A percentile compares a stretch with the other conserved stretches of the same genome.
Evolutionary conservation across 1,140 invertebrate species (phyloP).

Genomic region (Ostrea denselamellosa): DNA sequence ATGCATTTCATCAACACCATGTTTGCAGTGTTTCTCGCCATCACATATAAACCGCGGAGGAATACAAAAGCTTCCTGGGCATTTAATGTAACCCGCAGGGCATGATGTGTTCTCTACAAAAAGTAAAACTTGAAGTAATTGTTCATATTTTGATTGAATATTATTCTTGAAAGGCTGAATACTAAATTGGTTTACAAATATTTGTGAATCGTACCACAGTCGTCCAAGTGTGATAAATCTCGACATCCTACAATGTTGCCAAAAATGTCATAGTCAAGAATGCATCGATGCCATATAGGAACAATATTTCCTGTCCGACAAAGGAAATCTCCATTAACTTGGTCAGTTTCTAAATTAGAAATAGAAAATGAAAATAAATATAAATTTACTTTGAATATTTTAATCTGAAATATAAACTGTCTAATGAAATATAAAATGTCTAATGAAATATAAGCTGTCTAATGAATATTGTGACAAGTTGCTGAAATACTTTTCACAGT

Average conservation of each 20-base stretch:
- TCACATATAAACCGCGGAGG: slow-evolving; percentile 62
- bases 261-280: slow-evolving; percentile 51
- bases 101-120: slow-evolving; percentile 50
- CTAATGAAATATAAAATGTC: too few species aligned
- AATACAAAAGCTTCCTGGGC: slow-evolving; percentile 58
- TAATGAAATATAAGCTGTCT: too few species aligned
- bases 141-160: not conserved
- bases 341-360: not conserved
- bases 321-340: slow-evolving; percentile 18
- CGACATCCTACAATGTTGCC: slow-evolving; percentile 49
- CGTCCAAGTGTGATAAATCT: slow-evolving; percentile 53
- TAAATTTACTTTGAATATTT: too few species aligned
- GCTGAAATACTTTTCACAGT: too few species aligned
- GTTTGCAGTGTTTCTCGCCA: slow-evolving; percentile 77
- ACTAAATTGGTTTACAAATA: not conserved
- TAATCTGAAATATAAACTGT: too few species aligned
- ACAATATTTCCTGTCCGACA: slow-evolving; percentile 48
- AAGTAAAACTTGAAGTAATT: not conserved
- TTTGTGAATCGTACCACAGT: slow-evolving; percentile 45
- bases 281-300: not conserved
- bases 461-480: too few species aligned
- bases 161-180: too few species aligned
- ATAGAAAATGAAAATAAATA: too few species aligned
- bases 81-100: slow-evolving; percentile 53
- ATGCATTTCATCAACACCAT: slow-evolving; percentile 70